A percentile compares a stretch with the other conserved stretches of the same genome.
These are phyloP conservation scores for Amphipyra berbera DNA, from an alignment of 2,888 invertebrate species.

Conservation along the genomic window DNA sequence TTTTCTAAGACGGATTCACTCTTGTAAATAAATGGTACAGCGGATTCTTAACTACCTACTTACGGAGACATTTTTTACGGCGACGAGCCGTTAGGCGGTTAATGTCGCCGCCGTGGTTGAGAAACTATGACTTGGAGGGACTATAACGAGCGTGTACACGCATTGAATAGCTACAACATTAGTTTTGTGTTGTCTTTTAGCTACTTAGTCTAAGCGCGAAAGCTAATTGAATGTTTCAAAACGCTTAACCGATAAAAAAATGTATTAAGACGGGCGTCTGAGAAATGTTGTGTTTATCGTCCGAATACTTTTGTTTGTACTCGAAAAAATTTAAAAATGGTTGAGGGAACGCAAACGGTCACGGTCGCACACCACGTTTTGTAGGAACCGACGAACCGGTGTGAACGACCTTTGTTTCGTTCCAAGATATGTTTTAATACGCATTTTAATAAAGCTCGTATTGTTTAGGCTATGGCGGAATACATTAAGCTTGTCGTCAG, in stretches of 20 bases:
- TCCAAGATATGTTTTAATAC: slow-evolving; percentile 84
- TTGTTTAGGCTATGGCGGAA: slow-evolving; percentile 81
- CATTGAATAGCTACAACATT: slow-evolving; percentile 46
- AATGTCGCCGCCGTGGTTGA: slow-evolving; percentile 67
- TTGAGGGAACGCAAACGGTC: slow-evolving; percentile 73
- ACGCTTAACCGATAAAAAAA: slow-evolving; percentile 38
- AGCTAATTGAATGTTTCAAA: slow-evolving; percentile 48
- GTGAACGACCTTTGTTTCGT: slow-evolving; percentile 83
- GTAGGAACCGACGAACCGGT: slow-evolving; percentile 72
- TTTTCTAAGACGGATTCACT: slow-evolving; percentile 87
- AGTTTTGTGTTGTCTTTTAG: slow-evolving; percentile 33
- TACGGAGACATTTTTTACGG: slow-evolving; percentile 85
- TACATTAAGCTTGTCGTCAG: slow-evolving; percentile 80
- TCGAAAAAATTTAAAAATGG: slow-evolving; percentile 64
- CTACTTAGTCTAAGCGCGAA: slow-evolving; percentile 39
- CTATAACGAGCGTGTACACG: slow-evolving; percentile 25
- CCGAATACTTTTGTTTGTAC: slow-evolving; percentile 63
- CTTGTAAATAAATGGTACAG: slow-evolving; percentile 88
- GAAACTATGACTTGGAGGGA: slow-evolving; percentile 41
- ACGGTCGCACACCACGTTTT: slow-evolving; percentile 78
- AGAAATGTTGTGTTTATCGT: slow-evolving; percentile 55
- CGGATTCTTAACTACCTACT: slow-evolving; percentile 87
- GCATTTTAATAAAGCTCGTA: slow-evolving; percentile 86
- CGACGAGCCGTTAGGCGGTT: slow-evolving; percentile 75
- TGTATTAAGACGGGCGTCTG: slow-evolving; percentile 22